Conservation (phyloP, 1,140 invertebrate species). For the Eumeta japonica region DNA sequence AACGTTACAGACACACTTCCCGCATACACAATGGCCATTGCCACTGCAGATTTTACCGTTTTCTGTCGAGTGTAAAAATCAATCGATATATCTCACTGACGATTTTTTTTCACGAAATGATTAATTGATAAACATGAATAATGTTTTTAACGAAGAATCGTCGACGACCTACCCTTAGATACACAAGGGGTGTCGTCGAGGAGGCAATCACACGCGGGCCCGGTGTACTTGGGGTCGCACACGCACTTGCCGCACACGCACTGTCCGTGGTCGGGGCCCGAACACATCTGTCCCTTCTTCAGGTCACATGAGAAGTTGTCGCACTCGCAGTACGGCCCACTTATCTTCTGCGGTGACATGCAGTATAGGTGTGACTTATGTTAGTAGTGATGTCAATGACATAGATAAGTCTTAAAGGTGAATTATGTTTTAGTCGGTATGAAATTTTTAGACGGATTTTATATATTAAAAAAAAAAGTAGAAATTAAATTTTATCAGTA, state of each 20-base stretch:
- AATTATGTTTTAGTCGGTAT: too few relatives aligned
- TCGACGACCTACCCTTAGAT: constrained; percentile 57
- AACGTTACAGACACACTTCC: constrained; percentile 80
- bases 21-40: constrained; percentile 85
- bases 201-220: constrained; percentile 81
- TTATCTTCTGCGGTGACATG: constrained; percentile 59
- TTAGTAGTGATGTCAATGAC: neutral
- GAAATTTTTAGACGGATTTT: too few relatives aligned
- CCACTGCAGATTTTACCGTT: constrained; percentile 74
- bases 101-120: neutral
- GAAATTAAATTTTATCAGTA: too few relatives aligned
- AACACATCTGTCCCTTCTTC: constrained; percentile 77
- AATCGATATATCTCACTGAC: neutral
- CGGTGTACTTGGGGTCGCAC: constrained; percentile 77
- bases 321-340: constrained; percentile 87
- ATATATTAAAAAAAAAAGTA: too few relatives aligned
- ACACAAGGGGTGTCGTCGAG: constrained; percentile 75
- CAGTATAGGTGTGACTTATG: neutral
- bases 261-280: constrained; percentile 67
- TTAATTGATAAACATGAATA: neutral
- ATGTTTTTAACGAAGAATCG: neutral
- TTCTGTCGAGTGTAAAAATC: constrained; percentile 31
- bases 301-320: constrained; percentile 95
- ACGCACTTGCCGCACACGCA: constrained; percentile 78
- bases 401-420: too few relatives aligned